A percentile compares a stretch with the other conserved stretches of the same genome.
Conservation (phyloP, 2,888 invertebrate species). For the Xylota sylvarum region DNA sequence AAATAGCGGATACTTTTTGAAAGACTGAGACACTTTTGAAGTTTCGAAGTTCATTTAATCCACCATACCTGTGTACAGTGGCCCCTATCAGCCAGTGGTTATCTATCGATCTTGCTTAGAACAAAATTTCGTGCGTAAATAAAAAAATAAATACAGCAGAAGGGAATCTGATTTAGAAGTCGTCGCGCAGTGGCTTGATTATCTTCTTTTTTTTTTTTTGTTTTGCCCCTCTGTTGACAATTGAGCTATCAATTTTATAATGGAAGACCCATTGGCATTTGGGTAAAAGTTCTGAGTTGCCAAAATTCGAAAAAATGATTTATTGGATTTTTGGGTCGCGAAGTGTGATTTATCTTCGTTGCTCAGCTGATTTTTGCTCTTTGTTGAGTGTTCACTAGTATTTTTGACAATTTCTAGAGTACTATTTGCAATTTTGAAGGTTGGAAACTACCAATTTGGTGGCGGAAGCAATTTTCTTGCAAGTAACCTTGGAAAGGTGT, state of each 20-base stretch:
- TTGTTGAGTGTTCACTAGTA: background rate
- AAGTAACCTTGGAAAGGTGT: slow-evolving; percentile 5
- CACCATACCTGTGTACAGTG: slow-evolving; percentile 32
- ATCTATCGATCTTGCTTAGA: slow-evolving; percentile 69
- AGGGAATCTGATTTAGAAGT: slow-evolving; percentile 29
- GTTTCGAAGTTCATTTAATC: slow-evolving; percentile 50
- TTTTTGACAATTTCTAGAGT: slow-evolving; percentile 40
- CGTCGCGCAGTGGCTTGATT: background rate
- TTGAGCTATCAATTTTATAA: slow-evolving; percentile 72
- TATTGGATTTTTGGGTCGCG: slow-evolving; percentile 45
- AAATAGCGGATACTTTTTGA: slow-evolving; percentile 9
- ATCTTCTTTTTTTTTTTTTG: slow-evolving; percentile 5
- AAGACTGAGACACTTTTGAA: slow-evolving; percentile 35
- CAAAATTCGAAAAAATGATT: slow-evolving; percentile 63
- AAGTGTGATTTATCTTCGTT: slow-evolving; percentile 68
- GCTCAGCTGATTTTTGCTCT: slow-evolving; percentile 30
- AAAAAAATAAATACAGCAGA: slow-evolving; percentile 1
- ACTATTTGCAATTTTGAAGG: slow-evolving; percentile 8
- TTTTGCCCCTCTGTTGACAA: slow-evolving; percentile 51
- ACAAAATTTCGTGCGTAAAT: slow-evolving; percentile 28
- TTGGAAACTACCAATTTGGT: slow-evolving; percentile 8
- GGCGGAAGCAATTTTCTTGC: background rate
- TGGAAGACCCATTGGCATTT: slow-evolving; percentile 54
- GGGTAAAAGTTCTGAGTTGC: slow-evolving; percentile 59
- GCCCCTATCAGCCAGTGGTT: slow-evolving; percentile 42